Base-by-base conservation (phyloP, 2,888 invertebrate species). In the Drosophila merina region DNA sequence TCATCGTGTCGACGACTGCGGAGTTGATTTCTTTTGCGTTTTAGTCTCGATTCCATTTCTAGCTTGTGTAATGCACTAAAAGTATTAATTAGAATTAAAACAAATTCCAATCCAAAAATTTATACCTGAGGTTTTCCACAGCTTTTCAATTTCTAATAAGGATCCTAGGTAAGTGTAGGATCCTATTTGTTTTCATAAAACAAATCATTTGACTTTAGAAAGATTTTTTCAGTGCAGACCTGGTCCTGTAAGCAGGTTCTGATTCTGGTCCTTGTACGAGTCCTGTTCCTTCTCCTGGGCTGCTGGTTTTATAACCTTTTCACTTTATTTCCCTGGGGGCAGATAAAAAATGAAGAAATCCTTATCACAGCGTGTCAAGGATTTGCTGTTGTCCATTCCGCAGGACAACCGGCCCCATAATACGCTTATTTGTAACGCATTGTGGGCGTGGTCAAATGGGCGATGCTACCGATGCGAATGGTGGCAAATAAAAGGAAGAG, bases 321-420 rank as follows among this genome's bases (percentile, higher is more conserved):
- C 86, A 85, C 85, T 88, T 88, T 88, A 88, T 89, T 89, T 89
- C 88, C 88, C 88, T 75, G 79, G 86, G 84, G 88, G 72, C 75
- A 86, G 89, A 89, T 89, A 89, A 89, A 89, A 88, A 89, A 88
- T 88, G 89, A 89, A 88, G 83, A 88, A 89, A 88, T 88, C 88
- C 89, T 88, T 88, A 88, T 88, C 88, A 87, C 85, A 84, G 86
- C 86, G 89, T 88, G 88, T 89, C 88, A 89, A 88, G 88, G 89
- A 89, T 89, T 88, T 89, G 79, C 85, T 82, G 83, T 75, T 87
- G 82, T 85, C 78, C 88, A 83, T 79, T 75, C 73, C 78, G 56
- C 66, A 82, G 86, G 80, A 85, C 86, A 80, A 73, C 80, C 85
- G 72, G 70, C 75, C 74, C 80, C 86, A 86, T 88, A 88, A 85